A percentile compares a stretch with the other conserved stretches of the same genome.
Conservation (phyloP, 2,888 invertebrate species). For the Agrotis exclamationis region DNA sequence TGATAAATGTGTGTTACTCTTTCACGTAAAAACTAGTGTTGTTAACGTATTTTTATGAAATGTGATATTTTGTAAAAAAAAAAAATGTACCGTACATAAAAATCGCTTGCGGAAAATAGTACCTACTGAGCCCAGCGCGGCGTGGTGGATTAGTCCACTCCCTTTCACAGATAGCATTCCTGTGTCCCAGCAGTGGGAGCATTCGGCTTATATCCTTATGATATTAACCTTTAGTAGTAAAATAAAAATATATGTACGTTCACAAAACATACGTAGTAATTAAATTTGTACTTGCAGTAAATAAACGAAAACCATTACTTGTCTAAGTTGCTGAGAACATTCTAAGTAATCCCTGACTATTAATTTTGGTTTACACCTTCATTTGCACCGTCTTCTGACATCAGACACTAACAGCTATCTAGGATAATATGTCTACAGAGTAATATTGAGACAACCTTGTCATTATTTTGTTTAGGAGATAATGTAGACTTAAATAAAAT, state of each 20-base stretch:
- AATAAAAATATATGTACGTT: not conserved
- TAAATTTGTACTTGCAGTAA: conserved; percentile 2
- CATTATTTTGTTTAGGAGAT: not conserved
- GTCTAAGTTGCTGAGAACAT: conserved; percentile 25
- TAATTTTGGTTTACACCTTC: conserved; percentile 39
- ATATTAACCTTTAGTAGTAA: not conserved
- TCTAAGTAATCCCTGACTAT: conserved; percentile 36
- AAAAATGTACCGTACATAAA: too few species aligned
- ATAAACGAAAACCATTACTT: conserved; percentile 19
- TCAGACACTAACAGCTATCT: conserved; percentile 25
- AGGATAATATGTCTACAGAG: conserved; percentile 6
- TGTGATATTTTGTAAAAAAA: too few species aligned
- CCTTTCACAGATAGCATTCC: too few species aligned
- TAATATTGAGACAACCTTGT: not conserved
- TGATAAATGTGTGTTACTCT: too few species aligned
- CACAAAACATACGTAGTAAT: not conserved
- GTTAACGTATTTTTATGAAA: too few species aligned
- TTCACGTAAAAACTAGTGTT: too few species aligned
- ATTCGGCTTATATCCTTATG: too few species aligned
- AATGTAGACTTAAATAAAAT: not conserved
- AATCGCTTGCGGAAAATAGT: too few species aligned
- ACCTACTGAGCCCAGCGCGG: too few species aligned
- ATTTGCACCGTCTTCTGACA: conserved; percentile 22
- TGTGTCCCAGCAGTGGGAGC: too few species aligned
- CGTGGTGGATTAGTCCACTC: too few species aligned